Percentiles rank a stretch among this genome's conserved stretches.
These are phyloP conservation scores for Silurus lanzhouensis DNA, from an alignment of 2,797 vertebrate species.

Conservation along the genomic window DNA sequence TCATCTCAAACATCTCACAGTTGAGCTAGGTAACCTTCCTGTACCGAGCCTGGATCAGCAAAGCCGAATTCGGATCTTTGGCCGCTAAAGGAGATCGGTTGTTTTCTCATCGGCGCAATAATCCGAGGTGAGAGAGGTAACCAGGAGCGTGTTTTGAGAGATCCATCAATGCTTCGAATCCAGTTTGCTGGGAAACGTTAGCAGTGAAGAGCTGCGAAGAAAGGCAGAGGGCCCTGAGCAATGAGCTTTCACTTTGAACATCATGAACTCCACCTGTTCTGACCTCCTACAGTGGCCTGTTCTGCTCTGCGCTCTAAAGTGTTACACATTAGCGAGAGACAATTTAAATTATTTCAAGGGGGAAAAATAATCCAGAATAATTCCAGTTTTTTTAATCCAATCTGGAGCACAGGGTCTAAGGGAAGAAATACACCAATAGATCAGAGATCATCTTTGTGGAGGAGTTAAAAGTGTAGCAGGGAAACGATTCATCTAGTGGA, in stretches of 20 bases:
- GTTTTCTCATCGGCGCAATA: conserved; percentile 58
- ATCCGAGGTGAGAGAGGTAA: conserved; percentile 50
- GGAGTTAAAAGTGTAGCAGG: neutral
- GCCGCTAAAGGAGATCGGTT: conserved; percentile 44
- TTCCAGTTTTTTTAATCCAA: too few relatives aligned
- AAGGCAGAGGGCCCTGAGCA: neutral
- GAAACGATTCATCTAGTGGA: neutral
- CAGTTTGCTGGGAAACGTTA: conserved; percentile 65
- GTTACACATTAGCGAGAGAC: too few relatives aligned
- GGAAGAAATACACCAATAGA: too few relatives aligned
- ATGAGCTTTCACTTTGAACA: conserved; percentile 33
- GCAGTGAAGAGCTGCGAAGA: conserved; percentile 57
- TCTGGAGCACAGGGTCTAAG: too few relatives aligned
- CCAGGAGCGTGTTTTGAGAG: conserved; percentile 58
- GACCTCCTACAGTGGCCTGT: neutral
- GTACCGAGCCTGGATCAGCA: conserved; percentile 47
- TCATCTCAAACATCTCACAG: conserved; percentile 44
- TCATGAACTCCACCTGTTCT: neutral
- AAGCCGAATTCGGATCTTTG: conserved; percentile 49
- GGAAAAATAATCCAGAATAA: too few relatives aligned
- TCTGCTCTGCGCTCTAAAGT: neutral
- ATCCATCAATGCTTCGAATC: conserved; percentile 72
- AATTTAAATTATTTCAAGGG: neutral
- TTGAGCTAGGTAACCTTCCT: conserved; percentile 54
- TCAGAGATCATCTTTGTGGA: too few relatives aligned